Conservation (phyloP, 2,797 vertebrate genomes). For the Coendou prehensilis region DNA sequence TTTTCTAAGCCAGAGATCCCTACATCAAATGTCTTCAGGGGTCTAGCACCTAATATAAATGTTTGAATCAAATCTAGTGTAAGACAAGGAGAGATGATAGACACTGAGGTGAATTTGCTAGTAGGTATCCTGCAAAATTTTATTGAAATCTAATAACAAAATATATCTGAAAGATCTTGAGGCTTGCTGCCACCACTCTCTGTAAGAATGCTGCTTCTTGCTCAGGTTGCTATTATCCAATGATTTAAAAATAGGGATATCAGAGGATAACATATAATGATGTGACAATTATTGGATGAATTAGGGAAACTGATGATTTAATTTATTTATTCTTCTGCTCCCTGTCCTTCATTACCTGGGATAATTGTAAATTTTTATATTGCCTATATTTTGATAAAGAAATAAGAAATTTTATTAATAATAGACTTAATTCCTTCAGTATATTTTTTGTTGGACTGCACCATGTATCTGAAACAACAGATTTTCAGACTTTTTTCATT, state of each 20-base stretch:
- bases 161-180: background rate
- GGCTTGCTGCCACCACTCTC: background rate
- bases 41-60: slow-evolving; percentile 16
- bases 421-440: slow-evolving; percentile 1
- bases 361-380: slow-evolving; percentile 56
- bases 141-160: slow-evolving; percentile 52
- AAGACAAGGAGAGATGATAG: slow-evolving; percentile 37
- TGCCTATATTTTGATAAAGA: slow-evolving; percentile 47
- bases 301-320: slow-evolving; percentile 20
- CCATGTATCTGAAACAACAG: background rate
- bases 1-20: background rate
- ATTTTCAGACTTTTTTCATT: slow-evolving; percentile 22
- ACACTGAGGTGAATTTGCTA: slow-evolving; percentile 38
- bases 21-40: slow-evolving; percentile 58
- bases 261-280: background rate
- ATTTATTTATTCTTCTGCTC: slow-evolving; percentile 49
- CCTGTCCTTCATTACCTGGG: slow-evolving; percentile 25
- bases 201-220: slow-evolving; percentile 29
- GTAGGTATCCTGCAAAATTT: background rate
- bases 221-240: background rate
- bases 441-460: background rate
- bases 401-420: slow-evolving; percentile 44
- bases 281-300: background rate
- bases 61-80: slow-evolving; percentile 22
- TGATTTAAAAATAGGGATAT: background rate